phyloP scores from a whole-genome alignment of 2,113 vertebrate species.

The Polypterus bichir region DNA sequence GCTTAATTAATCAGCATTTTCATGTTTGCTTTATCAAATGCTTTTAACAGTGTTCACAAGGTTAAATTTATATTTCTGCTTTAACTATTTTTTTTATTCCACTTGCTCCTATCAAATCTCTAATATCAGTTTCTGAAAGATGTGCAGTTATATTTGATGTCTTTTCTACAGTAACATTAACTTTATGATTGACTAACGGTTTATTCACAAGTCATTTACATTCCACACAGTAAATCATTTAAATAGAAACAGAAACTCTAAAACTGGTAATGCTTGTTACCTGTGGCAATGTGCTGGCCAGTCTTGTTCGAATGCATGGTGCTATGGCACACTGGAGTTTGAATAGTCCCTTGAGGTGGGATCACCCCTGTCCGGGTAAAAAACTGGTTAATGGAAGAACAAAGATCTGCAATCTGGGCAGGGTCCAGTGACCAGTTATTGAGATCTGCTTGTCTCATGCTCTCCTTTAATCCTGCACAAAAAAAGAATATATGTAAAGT shows the following conservation, averaged over 20 bases:
- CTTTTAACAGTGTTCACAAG: too few relatives aligned
- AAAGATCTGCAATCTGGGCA: slow-evolving; percentile 68
- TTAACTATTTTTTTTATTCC: too few relatives aligned
- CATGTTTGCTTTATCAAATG: too few relatives aligned
- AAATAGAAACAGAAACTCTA: slow-evolving; percentile 14
- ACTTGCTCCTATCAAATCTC: too few relatives aligned
- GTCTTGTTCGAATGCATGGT: slow-evolving; percentile 74
- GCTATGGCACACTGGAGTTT: slow-evolving; percentile 64
- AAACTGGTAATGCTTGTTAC: slow-evolving; percentile 31
- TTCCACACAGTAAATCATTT: too few relatives aligned
- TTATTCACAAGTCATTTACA: too few relatives aligned
- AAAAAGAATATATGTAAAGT: slow-evolving; percentile 7
- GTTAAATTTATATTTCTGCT: too few relatives aligned
- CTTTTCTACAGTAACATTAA: too few relatives aligned
- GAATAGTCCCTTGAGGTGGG: slow-evolving; percentile 68
- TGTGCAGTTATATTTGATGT: too few relatives aligned
- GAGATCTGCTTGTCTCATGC: slow-evolving; percentile 72
- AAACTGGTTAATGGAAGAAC: slow-evolving; percentile 75
- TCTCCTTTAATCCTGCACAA: slow-evolving; percentile 65
- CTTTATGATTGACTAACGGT: too few relatives aligned
- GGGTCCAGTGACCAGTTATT: slow-evolving; percentile 76
- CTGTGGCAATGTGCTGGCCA: slow-evolving; percentile 66
- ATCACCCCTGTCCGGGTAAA: slow-evolving; percentile 71
- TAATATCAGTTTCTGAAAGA: too few relatives aligned
- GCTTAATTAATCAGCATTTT: too few relatives aligned